Evolutionary conservation across 92 coral and sea anemone genomes (phyloP), one percentile per base, ranked within the genome.

Genomic region (Umimayanthus chanpuru): DNA sequence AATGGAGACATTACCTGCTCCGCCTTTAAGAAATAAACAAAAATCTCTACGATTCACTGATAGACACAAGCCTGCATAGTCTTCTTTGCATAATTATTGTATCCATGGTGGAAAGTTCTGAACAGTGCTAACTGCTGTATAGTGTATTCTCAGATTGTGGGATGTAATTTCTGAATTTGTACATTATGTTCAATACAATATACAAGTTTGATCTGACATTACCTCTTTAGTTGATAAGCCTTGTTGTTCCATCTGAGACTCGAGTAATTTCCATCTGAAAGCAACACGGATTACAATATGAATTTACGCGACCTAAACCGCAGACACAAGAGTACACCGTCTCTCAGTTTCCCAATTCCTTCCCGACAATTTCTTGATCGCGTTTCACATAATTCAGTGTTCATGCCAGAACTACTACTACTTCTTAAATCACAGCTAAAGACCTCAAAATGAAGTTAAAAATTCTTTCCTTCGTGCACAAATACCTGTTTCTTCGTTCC

Each of bases 401-500:
- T 6, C 16, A 68, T 75, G 79, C 49, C 47, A 70, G 23, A 16
- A 29, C 0, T 15, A 18, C 15, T 12, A 44, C 11, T 25, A 15
- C 9, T 21, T 70, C 36, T 70, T 3, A 18, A 36, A 44, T 40
- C 9, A n/a, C 12, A 41, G 4, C 36, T n/a, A 28, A 20, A 20
- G 18, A 38, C 55, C 61, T 14, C 21, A 73, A 10, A 16, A 80
- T 1, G 36, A 15, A 8, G 53, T 26, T 23, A 23, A 29, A n/a
- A 76, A 55, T 11, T 88, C 72, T 15, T 67, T 71, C 12, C 30
- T 36, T 73, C 68, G n/a, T 39, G 41, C 7, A n/a, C 64, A 80
- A 66, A 40, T 85, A 97, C 99, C 99, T 94, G 88, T 94, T 94
- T 88, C 90, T 90, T 41, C 99, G 93, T 71, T 97, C 99, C 67